Conservation (phyloP, 1,140 invertebrate species). For the Tyrophagus putrescentiae region DNA sequence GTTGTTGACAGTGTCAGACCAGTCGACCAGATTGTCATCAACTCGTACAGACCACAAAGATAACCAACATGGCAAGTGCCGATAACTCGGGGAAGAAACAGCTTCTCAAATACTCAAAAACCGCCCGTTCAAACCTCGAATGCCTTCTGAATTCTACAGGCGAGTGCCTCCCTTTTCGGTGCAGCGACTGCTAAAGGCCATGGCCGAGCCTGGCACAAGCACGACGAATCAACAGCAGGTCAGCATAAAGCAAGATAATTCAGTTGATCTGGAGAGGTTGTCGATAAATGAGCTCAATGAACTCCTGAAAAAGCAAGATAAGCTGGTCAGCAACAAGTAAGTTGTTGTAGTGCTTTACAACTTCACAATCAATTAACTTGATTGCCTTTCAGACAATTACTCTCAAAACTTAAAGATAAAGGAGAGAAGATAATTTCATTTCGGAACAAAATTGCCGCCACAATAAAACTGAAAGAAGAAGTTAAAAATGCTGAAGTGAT, state of each 20-base stretch:
- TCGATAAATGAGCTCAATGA: background rate
- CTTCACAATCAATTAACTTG: background rate
- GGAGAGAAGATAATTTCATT: background rate
- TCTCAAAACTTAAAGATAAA: conserved; percentile 4
- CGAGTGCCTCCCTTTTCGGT: background rate
- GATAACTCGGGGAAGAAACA: no score
- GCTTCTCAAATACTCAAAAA: no score
- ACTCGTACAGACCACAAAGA: no score
- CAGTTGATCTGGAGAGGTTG: conserved; percentile 1
- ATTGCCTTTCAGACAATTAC: background rate
- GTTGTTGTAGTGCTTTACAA: background rate
- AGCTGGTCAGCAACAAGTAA: background rate
- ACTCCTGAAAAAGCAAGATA: background rate
- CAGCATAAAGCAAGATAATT: conserved; percentile 1
- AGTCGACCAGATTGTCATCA: no score
- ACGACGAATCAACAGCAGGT: no score
- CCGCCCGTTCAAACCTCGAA: no score
- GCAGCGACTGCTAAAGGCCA: background rate
- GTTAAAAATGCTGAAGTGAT: background rate
- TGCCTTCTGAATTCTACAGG: no score
- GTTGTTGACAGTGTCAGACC: no score
- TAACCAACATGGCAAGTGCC: no score
- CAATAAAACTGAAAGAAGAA: background rate
- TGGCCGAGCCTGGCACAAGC: no score
- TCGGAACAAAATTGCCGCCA: background rate